Conservation (phyloP, 2,113 vertebrate genomes). For the Larimichthys polyactis region DNA sequence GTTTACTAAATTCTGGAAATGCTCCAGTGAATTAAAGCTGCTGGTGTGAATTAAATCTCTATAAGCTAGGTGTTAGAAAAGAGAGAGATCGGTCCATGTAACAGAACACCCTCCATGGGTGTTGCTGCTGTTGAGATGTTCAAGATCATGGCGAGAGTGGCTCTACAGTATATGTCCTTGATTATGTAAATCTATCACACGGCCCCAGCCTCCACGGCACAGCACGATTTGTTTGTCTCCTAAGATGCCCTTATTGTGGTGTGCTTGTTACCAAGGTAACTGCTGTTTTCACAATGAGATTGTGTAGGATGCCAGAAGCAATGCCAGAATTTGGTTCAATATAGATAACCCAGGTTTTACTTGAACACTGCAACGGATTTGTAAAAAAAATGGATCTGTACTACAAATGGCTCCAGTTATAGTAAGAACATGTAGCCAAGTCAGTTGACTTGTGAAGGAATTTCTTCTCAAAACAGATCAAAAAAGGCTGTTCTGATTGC, state of each 20-base stretch:
- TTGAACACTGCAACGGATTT: conserved; percentile 63
- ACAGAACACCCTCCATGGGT: conserved; percentile 33
- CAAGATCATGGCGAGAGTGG: conserved; percentile 57
- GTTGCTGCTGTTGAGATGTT: conserved; percentile 69
- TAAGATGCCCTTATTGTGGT: conserved; percentile 81
- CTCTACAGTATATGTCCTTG: conserved; percentile 80
- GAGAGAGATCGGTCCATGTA: conserved; percentile 6
- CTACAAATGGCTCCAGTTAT: conserved; percentile 56
- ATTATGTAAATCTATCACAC: conserved; percentile 76
- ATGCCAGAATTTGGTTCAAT: conserved; percentile 76
- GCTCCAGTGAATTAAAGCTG: conserved; percentile 16
- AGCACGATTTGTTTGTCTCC: conserved; percentile 75
- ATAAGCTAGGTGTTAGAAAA: neutral
- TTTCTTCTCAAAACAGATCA: conserved; percentile 42
- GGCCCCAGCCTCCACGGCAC: conserved; percentile 67
- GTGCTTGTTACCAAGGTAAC: conserved; percentile 86
- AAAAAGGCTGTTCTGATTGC: conserved; percentile 45
- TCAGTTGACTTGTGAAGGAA: conserved; percentile 37
- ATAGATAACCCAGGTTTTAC: conserved; percentile 73
- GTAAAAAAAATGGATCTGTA: conserved; percentile 47
- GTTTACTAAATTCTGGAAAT: conserved; percentile 21
- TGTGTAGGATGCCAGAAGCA: conserved; percentile 81
- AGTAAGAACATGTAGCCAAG: conserved; percentile 42
- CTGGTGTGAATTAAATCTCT: conserved; percentile 22
- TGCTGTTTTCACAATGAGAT: conserved; percentile 82